Evolutionary conservation across 2,888 invertebrate species (phyloP).

Genomic region (Rhagium mordax): DNA sequence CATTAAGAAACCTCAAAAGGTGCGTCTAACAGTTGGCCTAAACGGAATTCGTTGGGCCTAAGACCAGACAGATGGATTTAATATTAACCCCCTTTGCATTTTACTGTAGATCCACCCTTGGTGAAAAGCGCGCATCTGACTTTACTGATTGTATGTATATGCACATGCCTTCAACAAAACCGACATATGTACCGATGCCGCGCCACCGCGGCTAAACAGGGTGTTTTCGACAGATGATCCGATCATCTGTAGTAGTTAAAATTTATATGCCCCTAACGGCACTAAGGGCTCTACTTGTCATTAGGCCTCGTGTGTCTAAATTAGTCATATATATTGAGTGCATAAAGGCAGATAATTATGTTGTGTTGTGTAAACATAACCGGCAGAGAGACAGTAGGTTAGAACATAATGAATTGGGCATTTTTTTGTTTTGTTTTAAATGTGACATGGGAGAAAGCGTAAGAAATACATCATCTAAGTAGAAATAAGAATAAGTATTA

Average conservation of each 20-base stretch:
- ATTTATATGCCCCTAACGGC: conserved; percentile 42
- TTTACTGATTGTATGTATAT: conserved; percentile 41
- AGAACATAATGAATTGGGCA: not conserved
- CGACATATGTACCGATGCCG: conserved; percentile 33
- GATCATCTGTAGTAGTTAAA: conserved; percentile 54
- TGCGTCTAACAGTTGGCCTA: conserved; percentile 15
- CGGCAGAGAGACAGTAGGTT: not conserved
- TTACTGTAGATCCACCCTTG: conserved; percentile 46
- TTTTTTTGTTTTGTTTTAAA: not conserved
- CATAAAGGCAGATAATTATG: conserved; percentile 36
- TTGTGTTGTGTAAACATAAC: conserved; percentile 28
- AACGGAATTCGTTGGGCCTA: conserved; percentile 9
- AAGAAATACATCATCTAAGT: too few relatives aligned
- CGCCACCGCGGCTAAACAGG: conserved; percentile 30
- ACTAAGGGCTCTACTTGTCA: conserved; percentile 32
- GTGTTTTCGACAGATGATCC: conserved; percentile 58
- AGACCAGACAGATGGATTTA: conserved; percentile 12
- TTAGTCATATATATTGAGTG: conserved; percentile 43
- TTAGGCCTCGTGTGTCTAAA: conserved; percentile 45
- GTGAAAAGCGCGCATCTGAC: conserved; percentile 55
- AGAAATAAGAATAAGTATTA: too few relatives aligned
- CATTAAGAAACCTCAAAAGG: conserved; percentile 20
- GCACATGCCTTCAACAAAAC: conserved; percentile 39
- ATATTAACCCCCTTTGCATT: conserved; percentile 25
- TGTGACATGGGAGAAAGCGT: not conserved